Evolutionary conservation across 2,113 vertebrate genomes (phyloP).

Genomic region (Ammospiza nelsoni): DNA sequence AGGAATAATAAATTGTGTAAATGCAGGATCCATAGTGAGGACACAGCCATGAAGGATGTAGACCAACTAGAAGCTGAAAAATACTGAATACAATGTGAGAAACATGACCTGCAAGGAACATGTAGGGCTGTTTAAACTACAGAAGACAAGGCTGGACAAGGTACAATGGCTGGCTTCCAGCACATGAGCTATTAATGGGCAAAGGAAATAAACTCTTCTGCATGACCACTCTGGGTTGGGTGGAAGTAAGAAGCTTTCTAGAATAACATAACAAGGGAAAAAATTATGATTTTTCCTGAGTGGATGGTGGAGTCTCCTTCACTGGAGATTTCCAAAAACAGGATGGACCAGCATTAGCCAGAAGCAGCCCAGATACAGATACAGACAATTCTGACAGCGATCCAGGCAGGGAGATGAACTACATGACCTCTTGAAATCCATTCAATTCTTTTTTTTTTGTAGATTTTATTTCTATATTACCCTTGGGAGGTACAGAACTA

Average conservation of each 20-base stretch:
- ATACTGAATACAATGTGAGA: background rate
- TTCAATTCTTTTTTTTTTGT: background rate
- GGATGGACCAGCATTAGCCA: background rate
- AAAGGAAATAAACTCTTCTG: background rate
- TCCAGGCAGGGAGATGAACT: background rate
- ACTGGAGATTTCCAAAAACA: background rate
- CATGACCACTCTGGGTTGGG: background rate
- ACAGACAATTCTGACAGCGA: background rate
- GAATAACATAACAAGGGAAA: background rate
- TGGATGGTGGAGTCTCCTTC: background rate
- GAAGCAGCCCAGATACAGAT: background rate
- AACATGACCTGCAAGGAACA: background rate
- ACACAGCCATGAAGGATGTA: background rate
- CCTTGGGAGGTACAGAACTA: background rate
- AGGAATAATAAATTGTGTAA: background rate
- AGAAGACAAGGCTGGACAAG: background rate
- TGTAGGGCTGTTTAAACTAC: background rate
- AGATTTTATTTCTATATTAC: background rate
- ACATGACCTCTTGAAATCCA: background rate
- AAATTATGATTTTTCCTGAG: background rate
- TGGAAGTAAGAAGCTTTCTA: background rate
- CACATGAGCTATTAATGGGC: rapidly evolving
- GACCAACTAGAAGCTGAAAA: background rate
- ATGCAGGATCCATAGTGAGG: background rate
- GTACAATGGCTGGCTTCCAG: background rate